phyloP scores from a whole-genome alignment of 2,888 invertebrate genomes.

The Eilema sororculum region DNA sequence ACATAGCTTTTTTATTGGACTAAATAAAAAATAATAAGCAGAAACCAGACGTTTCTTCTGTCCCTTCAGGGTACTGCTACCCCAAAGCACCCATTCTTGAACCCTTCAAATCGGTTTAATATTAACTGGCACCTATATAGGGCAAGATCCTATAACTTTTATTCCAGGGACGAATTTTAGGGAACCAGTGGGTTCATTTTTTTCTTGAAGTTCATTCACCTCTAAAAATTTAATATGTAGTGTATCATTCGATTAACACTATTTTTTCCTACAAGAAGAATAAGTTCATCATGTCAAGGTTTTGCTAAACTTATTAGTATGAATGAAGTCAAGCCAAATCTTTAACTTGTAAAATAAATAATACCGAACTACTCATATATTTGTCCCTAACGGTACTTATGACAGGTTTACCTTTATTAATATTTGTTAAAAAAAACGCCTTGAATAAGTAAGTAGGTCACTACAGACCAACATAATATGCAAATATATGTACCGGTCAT shows the following conservation, averaged over 20 bases:
- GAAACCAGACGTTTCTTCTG: no score
- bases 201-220: no score
- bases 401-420: slow-evolving; percentile 29
- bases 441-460: slow-evolving; percentile 46
- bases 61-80: no score
- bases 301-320: not conserved
- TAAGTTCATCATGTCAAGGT: not conserved
- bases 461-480: slow-evolving; percentile 43
- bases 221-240: no score
- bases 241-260: not conserved
- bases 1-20: no score
- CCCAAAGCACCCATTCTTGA: no score
- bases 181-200: no score
- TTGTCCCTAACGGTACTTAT: not conserved
- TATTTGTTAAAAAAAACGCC: slow-evolving; percentile 38
- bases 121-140: no score
- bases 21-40: no score
- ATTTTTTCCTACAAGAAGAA: not conserved
- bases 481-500: slow-evolving; percentile 62
- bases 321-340: not conserved
- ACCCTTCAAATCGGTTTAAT: no score
- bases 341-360: slow-evolving; percentile 7
- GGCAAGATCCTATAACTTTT: no score
- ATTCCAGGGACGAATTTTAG: no score
- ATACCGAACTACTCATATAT: not conserved